Percentiles rank a stretch among this genome's conserved stretches.
Evolutionary conservation across 2,797 vertebrate genomes (phyloP).

Genomic region (Astyanax mexicanus): DNA sequence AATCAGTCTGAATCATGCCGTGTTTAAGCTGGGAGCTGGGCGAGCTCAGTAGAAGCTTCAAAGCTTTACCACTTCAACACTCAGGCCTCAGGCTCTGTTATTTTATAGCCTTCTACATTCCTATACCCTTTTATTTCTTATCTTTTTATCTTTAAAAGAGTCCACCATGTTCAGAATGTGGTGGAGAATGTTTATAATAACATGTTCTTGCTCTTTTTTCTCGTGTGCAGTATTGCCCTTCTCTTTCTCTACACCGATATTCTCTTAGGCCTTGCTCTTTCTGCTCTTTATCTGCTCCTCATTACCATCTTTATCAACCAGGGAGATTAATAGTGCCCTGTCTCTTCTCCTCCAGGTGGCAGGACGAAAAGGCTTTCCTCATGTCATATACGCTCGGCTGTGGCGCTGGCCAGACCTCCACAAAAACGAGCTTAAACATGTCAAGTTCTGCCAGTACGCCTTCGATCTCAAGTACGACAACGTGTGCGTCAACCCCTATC

Average conservation of each 20-base stretch:
- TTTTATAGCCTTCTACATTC: not conserved
- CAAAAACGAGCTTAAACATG: conserved; percentile 86
- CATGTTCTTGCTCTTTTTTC: not conserved
- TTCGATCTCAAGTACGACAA: conserved; percentile 88
- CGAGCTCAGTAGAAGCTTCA: conserved; percentile 12
- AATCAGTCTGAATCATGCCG: conserved; percentile 37
- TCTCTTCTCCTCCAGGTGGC: conserved; percentile 72
- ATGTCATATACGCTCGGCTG: conserved; percentile 83
- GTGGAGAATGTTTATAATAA: not conserved
- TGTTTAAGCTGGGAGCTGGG: not conserved
- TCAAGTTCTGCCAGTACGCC: conserved; percentile 84
- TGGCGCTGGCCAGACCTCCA: conserved; percentile 86
- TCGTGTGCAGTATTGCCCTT: not conserved
- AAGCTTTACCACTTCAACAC: not conserved
- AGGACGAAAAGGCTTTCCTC: conserved; percentile 83
- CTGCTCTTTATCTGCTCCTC: not conserved
- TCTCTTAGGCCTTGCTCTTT: not conserved
- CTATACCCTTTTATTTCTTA: not conserved
- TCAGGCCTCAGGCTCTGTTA: conserved; percentile 6
- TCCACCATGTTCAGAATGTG: conserved; percentile 11
- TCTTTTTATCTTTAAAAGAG: not conserved
- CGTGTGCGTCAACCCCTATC: conserved; percentile 85
- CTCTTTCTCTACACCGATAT: not conserved
- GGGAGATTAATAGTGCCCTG: not conserved
- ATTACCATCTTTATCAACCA: not conserved